A percentile compares a stretch with the other conserved stretches of the same genome.
Conservation (phyloP, 1,140 invertebrate species). For the Dendrolimus kikuchii region DNA sequence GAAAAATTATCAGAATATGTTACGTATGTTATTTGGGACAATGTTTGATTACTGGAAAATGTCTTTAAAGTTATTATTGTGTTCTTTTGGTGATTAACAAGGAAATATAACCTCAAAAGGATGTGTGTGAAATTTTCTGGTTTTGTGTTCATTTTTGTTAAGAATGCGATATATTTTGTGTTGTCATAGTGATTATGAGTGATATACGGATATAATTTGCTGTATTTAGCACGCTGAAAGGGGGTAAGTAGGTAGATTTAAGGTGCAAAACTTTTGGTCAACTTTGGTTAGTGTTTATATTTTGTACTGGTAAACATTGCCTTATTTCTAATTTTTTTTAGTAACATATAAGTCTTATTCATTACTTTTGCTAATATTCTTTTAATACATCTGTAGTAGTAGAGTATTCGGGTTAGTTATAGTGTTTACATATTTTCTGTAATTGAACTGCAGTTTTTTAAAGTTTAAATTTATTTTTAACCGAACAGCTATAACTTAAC, state of each 20-base stretch:
- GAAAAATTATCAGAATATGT: not conserved
- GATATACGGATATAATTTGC: not conserved
- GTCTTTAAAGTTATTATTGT: not conserved
- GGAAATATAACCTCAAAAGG: not conserved
- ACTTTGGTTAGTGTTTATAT: too few relatives aligned
- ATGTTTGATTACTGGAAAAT: not conserved
- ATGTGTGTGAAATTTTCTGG: slow-evolving; percentile 5
- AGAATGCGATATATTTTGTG: slow-evolving; percentile 6
- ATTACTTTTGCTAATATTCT: too few relatives aligned
- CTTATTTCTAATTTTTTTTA: too few relatives aligned
- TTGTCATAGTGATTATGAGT: not conserved
- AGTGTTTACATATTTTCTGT: too few relatives aligned
- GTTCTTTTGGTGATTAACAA: not conserved
- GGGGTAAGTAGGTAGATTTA: slow-evolving; percentile 28
- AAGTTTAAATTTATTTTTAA: too few relatives aligned
- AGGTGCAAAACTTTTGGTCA: not conserved
- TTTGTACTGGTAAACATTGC: too few relatives aligned
- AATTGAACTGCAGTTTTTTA: too few relatives aligned
- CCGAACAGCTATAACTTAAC: too few relatives aligned
- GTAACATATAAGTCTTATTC: too few relatives aligned
- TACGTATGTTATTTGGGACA: not conserved
- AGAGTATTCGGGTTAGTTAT: too few relatives aligned
- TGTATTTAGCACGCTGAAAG: slow-evolving; percentile 3
- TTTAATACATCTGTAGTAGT: too few relatives aligned
- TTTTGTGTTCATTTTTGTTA: slow-evolving; percentile 7